Base-by-base conservation (phyloP, 2,888 invertebrate species). In the Pollenia labialis region DNA sequence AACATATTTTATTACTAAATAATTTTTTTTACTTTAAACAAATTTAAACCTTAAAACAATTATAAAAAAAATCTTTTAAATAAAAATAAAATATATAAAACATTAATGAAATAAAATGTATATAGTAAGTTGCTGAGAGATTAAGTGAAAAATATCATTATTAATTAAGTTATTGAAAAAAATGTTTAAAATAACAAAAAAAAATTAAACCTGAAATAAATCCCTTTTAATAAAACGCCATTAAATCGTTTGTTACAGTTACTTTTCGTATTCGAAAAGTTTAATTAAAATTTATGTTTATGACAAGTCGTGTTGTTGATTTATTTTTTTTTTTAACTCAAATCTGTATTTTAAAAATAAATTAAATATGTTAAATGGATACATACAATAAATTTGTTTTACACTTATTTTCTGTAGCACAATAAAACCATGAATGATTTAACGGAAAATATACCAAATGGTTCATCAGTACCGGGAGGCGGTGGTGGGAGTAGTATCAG, bases 341-440 rank as follows among this genome's bases (percentile, higher is more conserved):
- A 32, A 32, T 32, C 32, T 32, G 32, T 32, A 6, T 32, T 32
- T 32, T 32, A 32, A 32, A 0, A 4, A 32, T 32, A 32, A 32
- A 32, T 32, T 6, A 32, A 32, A 32, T 32, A 32, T 32, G 32
- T 32, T 32, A 32, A 32, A 32, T 32, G 4, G 6, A 32, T 32
- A 32, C 32, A 32, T 32, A 32, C 32, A 32, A 32, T 32, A 32
- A 18, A 46, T 16, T 46, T 44, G 14, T n/a, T 12, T 18, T 2
- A n/a, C 40, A 66, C 62, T 75, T n/a, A 9, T 66, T 12, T 60
- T n/a, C 50, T 40, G 40, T 54, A 89, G 88, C 74, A 74, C 32
- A 66, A 85, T 72, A 88, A 76, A 83, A 89, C 71, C 54, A 90
- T 90, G 89, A 89, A 88, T 85, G 90, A 90, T 77, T 88, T 81